These are phyloP conservation scores for Nanger granti DNA, from an alignment of 2,113 vertebrate species.

Conservation along the genomic window DNA sequence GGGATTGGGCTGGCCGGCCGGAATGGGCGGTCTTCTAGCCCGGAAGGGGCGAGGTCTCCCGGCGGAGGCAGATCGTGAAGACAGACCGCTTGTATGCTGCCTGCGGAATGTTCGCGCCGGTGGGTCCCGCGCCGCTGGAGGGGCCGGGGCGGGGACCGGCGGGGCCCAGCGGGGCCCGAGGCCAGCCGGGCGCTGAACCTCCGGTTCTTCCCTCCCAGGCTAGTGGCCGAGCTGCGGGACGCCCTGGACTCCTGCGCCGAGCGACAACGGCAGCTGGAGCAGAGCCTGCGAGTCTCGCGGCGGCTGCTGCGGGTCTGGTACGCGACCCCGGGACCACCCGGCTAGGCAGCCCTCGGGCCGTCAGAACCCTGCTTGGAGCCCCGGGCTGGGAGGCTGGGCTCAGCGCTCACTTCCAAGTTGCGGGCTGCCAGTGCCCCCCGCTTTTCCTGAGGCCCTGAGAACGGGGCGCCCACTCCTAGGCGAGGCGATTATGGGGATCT, in stretches of 20 bases:
- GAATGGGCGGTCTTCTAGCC: not conserved
- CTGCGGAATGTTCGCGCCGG: not conserved
- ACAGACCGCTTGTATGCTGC: rapidly evolving
- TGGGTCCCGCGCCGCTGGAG: not conserved
- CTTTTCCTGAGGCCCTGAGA: not conserved
- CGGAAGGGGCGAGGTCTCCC: not conserved
- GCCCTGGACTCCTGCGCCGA: constrained; percentile 59
- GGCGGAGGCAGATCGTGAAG: not conserved
- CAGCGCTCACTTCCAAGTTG: not conserved
- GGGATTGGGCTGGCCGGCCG: not conserved
- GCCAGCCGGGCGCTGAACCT: not conserved
- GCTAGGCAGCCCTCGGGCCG: not conserved
- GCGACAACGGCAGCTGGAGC: constrained; percentile 49
- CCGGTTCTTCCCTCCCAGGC: not conserved
- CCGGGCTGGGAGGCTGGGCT: not conserved
- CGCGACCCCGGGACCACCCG: not conserved
- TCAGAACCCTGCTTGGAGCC: not conserved
- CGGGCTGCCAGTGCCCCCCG: not conserved
- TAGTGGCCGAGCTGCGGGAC: constrained; percentile 48
- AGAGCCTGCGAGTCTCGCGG: constrained; percentile 33
- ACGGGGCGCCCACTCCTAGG: not conserved
- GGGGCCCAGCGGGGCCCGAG: not conserved
- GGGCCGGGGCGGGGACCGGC: rapidly evolving
- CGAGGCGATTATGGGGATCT: rapidly evolving
- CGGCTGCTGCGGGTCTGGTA: constrained; percentile 60